A percentile compares a stretch with the other conserved stretches of the same genome.
phyloP scores from a whole-genome alignment of 2,888 invertebrate genomes.

The Diarsia rubi region DNA sequence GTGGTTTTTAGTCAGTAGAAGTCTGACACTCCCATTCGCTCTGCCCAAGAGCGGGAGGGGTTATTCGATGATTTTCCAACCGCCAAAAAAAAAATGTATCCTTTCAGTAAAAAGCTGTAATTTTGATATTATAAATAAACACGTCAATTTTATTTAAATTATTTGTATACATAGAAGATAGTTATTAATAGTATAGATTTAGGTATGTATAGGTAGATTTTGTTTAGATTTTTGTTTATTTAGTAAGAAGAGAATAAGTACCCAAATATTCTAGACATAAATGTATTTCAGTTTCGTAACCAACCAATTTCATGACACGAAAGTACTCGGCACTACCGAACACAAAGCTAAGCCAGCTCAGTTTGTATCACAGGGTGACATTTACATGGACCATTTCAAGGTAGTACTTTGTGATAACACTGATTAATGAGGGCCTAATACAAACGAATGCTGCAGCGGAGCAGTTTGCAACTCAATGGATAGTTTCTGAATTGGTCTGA shows the following conservation, averaged over 20 bases:
- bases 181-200: too few relatives aligned
- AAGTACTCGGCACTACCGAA: neutral
- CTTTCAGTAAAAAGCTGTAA: too few relatives aligned
- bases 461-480: neutral
- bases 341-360: slow-evolving; percentile 19
- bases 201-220: too few relatives aligned
- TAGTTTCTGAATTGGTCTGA: neutral
- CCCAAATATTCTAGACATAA: neutral
- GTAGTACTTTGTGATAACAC: slow-evolving; percentile 12
- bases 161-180: too few relatives aligned
- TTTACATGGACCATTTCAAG: slow-evolving; percentile 26
- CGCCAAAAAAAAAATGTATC: too few relatives aligned
- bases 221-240: too few relatives aligned
- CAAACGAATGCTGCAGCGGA: neutral
- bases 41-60: too few relatives aligned
- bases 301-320: neutral
- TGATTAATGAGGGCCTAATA: slow-evolving; percentile 28
- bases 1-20: too few relatives aligned
- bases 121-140: too few relatives aligned
- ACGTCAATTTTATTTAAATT: too few relatives aligned
- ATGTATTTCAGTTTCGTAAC: neutral
- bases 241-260: neutral
- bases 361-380: neutral
- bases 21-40: too few relatives aligned
- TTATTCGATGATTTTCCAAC: too few relatives aligned